These are phyloP conservation scores for Nannobrachium achirus DNA, from an alignment of 2,113 vertebrate genomes.

Conservation along the genomic window DNA sequence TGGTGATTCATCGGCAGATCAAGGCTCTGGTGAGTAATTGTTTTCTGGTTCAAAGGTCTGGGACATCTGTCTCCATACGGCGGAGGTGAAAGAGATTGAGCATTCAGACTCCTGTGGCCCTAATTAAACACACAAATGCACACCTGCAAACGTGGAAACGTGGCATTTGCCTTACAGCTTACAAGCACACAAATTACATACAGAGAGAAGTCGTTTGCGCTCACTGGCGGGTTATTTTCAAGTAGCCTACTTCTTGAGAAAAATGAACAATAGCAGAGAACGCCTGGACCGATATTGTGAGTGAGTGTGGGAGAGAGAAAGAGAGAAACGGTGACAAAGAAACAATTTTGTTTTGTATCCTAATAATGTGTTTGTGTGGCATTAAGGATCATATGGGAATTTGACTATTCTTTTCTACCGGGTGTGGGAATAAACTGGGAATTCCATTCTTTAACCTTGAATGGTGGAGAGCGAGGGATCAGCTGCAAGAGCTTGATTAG, in stretches of 20 bases:
- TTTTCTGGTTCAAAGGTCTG: slow-evolving; percentile 61
- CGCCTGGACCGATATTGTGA: too few relatives aligned
- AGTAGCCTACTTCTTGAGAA: background rate
- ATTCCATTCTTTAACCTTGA: slow-evolving; percentile 58
- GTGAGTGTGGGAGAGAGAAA: slow-evolving; percentile 4
- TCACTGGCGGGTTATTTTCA: slow-evolving; percentile 7
- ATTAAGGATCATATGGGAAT: slow-evolving; percentile 37
- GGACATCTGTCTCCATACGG: slow-evolving; percentile 56
- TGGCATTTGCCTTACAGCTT: background rate
- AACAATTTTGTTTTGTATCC: slow-evolving; percentile 18
- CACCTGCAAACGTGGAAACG: too few relatives aligned
- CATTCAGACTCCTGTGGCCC: slow-evolving; percentile 26
- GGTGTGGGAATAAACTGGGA: slow-evolving; percentile 18
- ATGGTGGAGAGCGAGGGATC: slow-evolving; percentile 40
- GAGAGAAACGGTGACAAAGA: background rate
- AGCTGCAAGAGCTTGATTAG: slow-evolving; percentile 63
- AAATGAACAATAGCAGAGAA: background rate
- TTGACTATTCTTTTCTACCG: slow-evolving; percentile 28
- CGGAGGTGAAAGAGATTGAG: slow-evolving; percentile 43
- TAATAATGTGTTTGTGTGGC: slow-evolving; percentile 16
- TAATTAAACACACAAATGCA: slow-evolving; percentile 30
- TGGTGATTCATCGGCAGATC: slow-evolving; percentile 60
- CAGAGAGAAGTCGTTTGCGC: slow-evolving; percentile 15
- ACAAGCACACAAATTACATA: slow-evolving; percentile 7
- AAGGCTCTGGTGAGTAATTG: slow-evolving; percentile 52